Base-by-base conservation (phyloP, 2,797 vertebrate species). In the Notolepis coatsorum region DNA sequence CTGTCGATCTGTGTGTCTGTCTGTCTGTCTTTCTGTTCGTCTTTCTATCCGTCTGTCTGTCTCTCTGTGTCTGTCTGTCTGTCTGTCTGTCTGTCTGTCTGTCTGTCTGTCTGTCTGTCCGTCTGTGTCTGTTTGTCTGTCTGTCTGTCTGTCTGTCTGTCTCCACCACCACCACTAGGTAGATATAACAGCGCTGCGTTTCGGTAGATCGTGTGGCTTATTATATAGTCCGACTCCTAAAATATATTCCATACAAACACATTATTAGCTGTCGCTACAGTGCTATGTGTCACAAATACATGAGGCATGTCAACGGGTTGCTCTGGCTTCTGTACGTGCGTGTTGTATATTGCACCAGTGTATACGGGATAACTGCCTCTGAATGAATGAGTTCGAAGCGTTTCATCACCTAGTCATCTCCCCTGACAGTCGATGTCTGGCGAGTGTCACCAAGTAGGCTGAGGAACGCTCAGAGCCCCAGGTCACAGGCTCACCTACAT, bases 371-470 rank as follows among this genome's bases (percentile, higher is more conserved):
- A 15, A 47, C 6, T n/a, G 41, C 41, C 15, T 54, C 39, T 48
- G 47, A 25, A 37, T 43, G 47, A 51, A 7, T 42, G n/a, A 12
- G 28, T 66, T 46, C 45, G 28, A 45, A 66, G 28, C 37, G 50
- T 71, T 59, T 78, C 65, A 62, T 56, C 65, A 50, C 68, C 53
- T 68, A 35, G 35, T 68, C 46, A 65, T 69, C 68, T 65, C 61
- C 48, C 55, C 25, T 18, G 47, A 62, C 59, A 31, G 35, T 20
- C 59, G 60, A 57, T 9, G 28, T 72, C 57, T 28, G 23, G 28
- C 45, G 31, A 75, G 49, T 48, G 25, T 68, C 7, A 1, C 25
- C 55, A 61, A 13, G 47, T 43, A 1, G 27, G n/a, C 25, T 27
- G 4, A 9, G 28, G 27, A 27, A 9, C 10, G 10, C 13, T 30